These are phyloP conservation scores for Peromyscus attwateri DNA, from an alignment of 2,797 vertebrate species.

Conservation along the genomic window DNA sequence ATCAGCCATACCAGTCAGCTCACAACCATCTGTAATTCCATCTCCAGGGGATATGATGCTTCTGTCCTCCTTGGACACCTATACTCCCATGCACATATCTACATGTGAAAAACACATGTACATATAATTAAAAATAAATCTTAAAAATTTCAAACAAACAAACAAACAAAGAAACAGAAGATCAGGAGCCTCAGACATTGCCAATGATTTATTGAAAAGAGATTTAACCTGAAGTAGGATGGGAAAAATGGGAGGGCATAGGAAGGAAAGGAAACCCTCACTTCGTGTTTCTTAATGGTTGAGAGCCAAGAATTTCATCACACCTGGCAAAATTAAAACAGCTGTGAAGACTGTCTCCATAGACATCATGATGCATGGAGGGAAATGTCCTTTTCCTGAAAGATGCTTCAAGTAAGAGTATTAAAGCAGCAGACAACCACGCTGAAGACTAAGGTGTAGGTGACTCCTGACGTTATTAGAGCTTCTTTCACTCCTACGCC, in stretches of 20 bases:
- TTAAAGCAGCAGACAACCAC: neutral
- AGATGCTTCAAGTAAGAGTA: neutral
- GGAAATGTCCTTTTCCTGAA: neutral
- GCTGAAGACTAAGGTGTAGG: neutral
- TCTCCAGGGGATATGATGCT: neutral
- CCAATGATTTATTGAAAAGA: neutral
- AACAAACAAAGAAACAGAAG: neutral
- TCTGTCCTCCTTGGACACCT: neutral
- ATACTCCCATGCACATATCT: neutral
- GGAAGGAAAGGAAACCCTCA: neutral
- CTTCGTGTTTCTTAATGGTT: neutral
- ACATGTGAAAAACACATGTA: neutral
- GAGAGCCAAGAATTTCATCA: neutral
- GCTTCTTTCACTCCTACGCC: neutral
- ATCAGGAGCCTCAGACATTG: neutral
- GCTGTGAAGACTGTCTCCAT: neutral
- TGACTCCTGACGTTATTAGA: neutral
- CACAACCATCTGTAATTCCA: neutral
- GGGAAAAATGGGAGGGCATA: neutral
- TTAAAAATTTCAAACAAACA: neutral
- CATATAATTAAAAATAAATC: neutral
- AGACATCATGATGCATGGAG: neutral
- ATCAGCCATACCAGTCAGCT: neutral
- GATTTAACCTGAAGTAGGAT: neutral
- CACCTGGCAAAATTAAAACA: neutral